Evolutionary conservation across 2,113 vertebrate species (phyloP).

Genomic region (Picathartes gymnocephalus): DNA sequence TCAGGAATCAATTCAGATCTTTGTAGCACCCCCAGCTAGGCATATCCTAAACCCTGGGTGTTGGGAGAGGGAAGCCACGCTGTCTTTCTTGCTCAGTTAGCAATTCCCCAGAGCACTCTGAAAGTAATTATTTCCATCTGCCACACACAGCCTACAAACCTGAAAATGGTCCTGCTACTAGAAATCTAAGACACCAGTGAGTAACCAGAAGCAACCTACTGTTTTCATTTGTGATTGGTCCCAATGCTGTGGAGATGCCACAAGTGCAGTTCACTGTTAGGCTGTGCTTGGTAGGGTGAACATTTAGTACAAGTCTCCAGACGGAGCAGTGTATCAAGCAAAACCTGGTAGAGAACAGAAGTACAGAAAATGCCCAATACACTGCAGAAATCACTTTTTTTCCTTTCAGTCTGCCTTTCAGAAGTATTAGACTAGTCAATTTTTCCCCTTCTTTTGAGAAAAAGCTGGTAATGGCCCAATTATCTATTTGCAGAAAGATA

Average conservation of each 20-base stretch:
- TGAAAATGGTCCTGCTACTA: constrained; percentile 45
- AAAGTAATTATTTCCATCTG: constrained; percentile 24
- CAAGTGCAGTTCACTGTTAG: constrained; percentile 73
- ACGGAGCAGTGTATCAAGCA: constrained; percentile 48
- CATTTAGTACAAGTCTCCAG: constrained; percentile 44
- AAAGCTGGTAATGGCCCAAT: neutral
- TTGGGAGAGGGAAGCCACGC: neutral
- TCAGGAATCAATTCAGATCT: neutral
- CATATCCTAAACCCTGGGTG: neutral
- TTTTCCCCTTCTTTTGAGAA: neutral
- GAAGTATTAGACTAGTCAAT: neutral
- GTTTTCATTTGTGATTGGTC: constrained; percentile 58
- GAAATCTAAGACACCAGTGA: constrained; percentile 45
- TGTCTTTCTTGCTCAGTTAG: neutral
- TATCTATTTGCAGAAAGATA: neutral
- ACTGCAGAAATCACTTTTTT: neutral
- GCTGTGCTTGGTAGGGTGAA: constrained; percentile 68
- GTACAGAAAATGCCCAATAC: neutral
- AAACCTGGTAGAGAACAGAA: constrained; percentile 31
- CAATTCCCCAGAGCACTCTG: neutral
- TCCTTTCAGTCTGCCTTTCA: neutral
- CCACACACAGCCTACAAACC: constrained; percentile 2
- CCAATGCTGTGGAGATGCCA: constrained; percentile 49
- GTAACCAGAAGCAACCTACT: constrained; percentile 61
- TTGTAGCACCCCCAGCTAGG: neutral